Evolutionary conservation across 53 echinoderm and acorn worm genomes (phyloP), one percentile per base, ranked within the genome.

Genomic region (Pentamera pediparva): DNA sequence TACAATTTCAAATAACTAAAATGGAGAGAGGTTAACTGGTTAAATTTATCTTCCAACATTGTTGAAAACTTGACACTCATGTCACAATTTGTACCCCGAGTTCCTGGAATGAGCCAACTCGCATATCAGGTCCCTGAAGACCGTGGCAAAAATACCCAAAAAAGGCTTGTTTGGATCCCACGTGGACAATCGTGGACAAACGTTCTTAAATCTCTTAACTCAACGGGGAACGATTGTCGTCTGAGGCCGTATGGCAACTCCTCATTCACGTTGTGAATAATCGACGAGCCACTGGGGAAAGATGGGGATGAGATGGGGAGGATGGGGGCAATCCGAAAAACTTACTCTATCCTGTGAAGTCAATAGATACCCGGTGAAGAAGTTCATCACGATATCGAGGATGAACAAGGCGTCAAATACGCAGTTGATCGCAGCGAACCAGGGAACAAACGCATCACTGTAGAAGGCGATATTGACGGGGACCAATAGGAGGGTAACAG

Each of bases 391-490:
- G 61, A 95, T 95, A 60, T 95, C 95, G 47, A 85, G 10, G 82
- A 95, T 79, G 59, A 95, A 95, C 24, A 95, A 62, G n/a, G 78
- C 75, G 64, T 95, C 95, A n/a, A 87, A 83, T 72, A 91, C 59
- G 73, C 85, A 85, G 80, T 95, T 95, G 53, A 88, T 82, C 38
- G 51, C 39, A 30, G 85, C 83, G 83, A 91, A 95, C 52, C 81
- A 60, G 32, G 64, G 41, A 19, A 81, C 85, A 76, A 95, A 76
- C 21, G 82, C 78, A 39, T 91, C 85, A 48, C 95, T 95, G 82
- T 76, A 95, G 78, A 95, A 95, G 47, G 95, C 90, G 63, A 95
- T 91, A 85, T 95, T 95, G 60, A 95, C 77, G 9, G 95, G 95
- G 19, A 95, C 82, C 3, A 95, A 76, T 34, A 91, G 51, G 32